Evolutionary conservation across 2,113 vertebrate species (phyloP).

Genomic region (Plecturocebus donacophilus): DNA sequence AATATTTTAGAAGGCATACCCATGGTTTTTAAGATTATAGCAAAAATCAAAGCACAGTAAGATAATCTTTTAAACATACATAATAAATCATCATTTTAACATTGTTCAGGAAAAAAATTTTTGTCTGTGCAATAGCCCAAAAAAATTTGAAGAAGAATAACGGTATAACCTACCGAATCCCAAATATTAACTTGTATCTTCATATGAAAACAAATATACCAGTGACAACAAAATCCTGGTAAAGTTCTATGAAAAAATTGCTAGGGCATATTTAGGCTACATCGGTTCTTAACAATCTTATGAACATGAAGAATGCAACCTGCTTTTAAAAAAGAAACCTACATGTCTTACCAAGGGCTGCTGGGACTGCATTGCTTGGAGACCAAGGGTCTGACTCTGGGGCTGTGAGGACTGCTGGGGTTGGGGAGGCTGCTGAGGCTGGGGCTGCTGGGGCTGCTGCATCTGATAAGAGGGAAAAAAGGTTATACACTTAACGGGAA

Average conservation of each 20-base stretch:
- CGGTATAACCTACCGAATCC: neutral
- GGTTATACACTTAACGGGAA: neutral
- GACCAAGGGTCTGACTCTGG: conserved; percentile 76
- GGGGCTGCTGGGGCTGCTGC: conserved; percentile 62
- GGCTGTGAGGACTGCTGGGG: conserved; percentile 66
- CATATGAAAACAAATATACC: neutral
- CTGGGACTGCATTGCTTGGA: conserved; percentile 84
- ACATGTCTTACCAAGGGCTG: conserved; percentile 83
- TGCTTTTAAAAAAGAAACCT: neutral
- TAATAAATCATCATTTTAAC: neutral
- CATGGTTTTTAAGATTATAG: neutral
- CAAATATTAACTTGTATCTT: neutral
- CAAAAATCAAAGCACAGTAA: neutral
- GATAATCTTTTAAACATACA: neutral
- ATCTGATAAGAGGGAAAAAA: conserved; percentile 57
- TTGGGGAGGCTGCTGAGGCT: neutral
- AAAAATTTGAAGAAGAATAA: neutral
- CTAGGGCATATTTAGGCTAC: neutral
- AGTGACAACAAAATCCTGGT: neutral
- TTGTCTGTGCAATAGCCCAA: neutral
- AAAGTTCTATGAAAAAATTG: neutral
- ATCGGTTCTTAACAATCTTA: neutral
- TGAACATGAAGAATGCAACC: neutral
- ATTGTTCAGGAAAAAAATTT: conserved; percentile 12
- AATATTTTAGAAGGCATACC: neutral